Evolutionary conservation across 1,140 invertebrate genomes (phyloP), one percentile per base, ranked within the genome.

Genomic region (Ladona fulva): DNA sequence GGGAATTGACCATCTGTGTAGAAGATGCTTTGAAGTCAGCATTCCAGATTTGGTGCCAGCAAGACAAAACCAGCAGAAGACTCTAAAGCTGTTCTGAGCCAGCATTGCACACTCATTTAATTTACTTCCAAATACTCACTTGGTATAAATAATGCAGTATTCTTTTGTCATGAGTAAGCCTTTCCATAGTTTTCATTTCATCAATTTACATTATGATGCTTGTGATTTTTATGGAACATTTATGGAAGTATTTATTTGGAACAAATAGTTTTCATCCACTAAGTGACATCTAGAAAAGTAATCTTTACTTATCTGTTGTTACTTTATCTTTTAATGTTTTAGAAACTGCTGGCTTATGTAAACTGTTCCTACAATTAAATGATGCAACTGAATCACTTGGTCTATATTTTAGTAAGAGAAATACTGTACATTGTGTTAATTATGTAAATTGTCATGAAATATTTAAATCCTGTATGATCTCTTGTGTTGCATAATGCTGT

Each of bases 1-100:
- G 80, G 82, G 78, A 88, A 86, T 84, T 88, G 88, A 88, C 1
- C 11, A n/a, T 74, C 66, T 74, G n/a, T 74, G 8, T 37, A 37
- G 29, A 37, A 37, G 29, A 37, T 37, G 8, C 3, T 37, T 37
- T 37, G 3, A 37, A 37, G n/a, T n/a, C 29, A 5, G 29, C 29
- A 37, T 37, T 37, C 29, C 29, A 37, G 29, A 37, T 5, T 37
- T 37, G n/a, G n/a, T 8, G 1, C 29, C 8, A 37, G 29, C 29
- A 37, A 8, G 8, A 37, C 29, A 37, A 37, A 37, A 37, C 3
- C 29, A 37, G 29, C 29, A 16, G 52, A 66, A 66, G 52, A 66
- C 29, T 6, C 14, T 3, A 12, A 12, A 22, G 14, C 52, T 66
- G 3, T 66, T 66, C 16, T 6, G 14, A 66, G 52, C 52, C 12